These are phyloP conservation scores for Drosophila parvula DNA, from an alignment of 1,140 invertebrate genomes.

Conservation along the genomic window DNA sequence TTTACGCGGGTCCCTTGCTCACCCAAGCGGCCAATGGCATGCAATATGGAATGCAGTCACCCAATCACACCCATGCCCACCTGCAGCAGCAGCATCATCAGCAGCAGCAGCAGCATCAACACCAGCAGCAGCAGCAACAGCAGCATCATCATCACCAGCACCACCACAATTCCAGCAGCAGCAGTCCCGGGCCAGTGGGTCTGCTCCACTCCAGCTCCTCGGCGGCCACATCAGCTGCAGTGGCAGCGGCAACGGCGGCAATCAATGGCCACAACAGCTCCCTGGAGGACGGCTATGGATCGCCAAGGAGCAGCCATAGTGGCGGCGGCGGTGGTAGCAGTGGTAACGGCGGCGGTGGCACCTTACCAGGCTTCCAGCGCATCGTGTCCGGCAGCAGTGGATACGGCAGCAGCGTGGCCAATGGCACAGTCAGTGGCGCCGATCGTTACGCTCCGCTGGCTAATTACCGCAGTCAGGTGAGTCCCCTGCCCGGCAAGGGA, in stretches of 20 bases:
- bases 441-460: slow-evolving; percentile 75
- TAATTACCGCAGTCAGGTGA: slow-evolving; percentile 81
- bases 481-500: slow-evolving; percentile 3
- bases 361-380: slow-evolving; percentile 76
- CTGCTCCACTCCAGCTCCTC: slow-evolving; percentile 44
- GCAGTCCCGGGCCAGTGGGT: slow-evolving; percentile 63
- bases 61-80: slow-evolving; percentile 66
- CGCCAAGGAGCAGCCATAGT: slow-evolving; percentile 73
- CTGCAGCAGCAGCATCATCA: slow-evolving; percentile 58
- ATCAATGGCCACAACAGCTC: slow-evolving; percentile 56
- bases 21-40: slow-evolving; percentile 73
- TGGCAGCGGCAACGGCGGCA: slow-evolving; percentile 24
- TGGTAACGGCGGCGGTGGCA: slow-evolving; percentile 40
- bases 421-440: slow-evolving; percentile 59
- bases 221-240: slow-evolving; percentile 27
- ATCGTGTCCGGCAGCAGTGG: slow-evolving; percentile 52
- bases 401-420: slow-evolving; percentile 57
- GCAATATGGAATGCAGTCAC: slow-evolving; percentile 74
- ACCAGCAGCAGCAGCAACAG: slow-evolving; percentile 41
- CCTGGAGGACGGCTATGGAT: slow-evolving; percentile 74
- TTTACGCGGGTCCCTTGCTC: slow-evolving; percentile 73
- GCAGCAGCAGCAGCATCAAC: slow-evolving; percentile 58
- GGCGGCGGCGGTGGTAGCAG: slow-evolving; percentile 38
- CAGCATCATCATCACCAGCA: slow-evolving; percentile 67
- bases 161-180: slow-evolving; percentile 63